phyloP scores from a whole-genome alignment of 2,113 vertebrate genomes.

The Accipiter cooperii region DNA sequence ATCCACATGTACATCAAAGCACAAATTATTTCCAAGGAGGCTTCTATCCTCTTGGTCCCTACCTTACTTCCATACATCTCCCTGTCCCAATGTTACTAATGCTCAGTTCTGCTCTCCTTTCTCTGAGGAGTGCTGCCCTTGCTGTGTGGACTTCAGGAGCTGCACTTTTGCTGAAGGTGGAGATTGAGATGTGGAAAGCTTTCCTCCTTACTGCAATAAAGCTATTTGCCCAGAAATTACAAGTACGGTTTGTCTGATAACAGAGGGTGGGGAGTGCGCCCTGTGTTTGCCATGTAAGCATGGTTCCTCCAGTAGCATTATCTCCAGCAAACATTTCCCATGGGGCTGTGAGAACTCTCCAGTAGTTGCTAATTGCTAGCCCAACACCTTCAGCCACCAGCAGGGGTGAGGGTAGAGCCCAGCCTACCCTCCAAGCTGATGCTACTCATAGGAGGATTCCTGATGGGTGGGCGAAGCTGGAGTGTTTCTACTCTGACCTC shows the following conservation, averaged over 20 bases:
- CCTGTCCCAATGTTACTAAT: not conserved
- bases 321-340: not conserved
- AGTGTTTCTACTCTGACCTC: not conserved
- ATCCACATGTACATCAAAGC: not conserved
- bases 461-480: not conserved
- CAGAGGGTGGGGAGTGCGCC: accelerated
- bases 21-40: not conserved
- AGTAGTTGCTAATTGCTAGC: not conserved
- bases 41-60: not conserved
- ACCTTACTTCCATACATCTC: not conserved
- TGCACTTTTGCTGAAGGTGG: not conserved
- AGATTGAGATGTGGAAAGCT: not conserved
- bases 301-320: not conserved
- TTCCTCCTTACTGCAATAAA: not conserved
- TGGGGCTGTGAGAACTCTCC: not conserved
- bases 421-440: not conserved
- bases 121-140: not conserved
- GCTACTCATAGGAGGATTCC: not conserved
- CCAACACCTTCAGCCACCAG: not conserved
- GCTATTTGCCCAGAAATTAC: not conserved
- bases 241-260: not conserved
- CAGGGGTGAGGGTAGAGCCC: not conserved
- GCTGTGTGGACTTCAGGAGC: not conserved
- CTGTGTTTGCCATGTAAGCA: not conserved
- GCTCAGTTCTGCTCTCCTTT: not conserved